A percentile compares a stretch with the other conserved stretches of the same genome.
phyloP scores from a whole-genome alignment of 2,797 vertebrate species.

The Pangasius djambal region DNA sequence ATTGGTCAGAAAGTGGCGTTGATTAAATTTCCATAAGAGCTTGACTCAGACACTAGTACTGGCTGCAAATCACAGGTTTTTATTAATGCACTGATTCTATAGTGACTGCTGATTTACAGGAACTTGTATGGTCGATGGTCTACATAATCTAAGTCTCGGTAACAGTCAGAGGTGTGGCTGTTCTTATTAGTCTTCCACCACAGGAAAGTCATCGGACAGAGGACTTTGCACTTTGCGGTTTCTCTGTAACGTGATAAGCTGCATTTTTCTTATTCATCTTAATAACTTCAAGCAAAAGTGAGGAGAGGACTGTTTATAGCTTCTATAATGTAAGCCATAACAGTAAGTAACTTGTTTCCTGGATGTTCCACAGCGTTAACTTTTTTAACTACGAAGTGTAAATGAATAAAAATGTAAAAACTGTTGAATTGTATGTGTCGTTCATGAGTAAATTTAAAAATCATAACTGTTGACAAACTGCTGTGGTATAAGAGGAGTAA shows the following conservation, averaged over 20 bases:
- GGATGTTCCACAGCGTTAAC: background rate
- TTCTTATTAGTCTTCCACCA: background rate
- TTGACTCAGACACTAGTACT: background rate
- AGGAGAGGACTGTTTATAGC: background rate
- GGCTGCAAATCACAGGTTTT: background rate
- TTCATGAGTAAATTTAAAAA: background rate
- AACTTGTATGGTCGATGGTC: background rate
- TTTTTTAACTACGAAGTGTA: background rate
- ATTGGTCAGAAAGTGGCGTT: background rate
- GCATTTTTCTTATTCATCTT: background rate
- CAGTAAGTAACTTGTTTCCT: background rate
- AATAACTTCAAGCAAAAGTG: background rate
- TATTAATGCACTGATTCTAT: background rate
- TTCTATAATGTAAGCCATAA: background rate
- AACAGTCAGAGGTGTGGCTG: background rate
- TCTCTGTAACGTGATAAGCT: background rate
- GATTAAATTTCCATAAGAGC: too few species aligned
- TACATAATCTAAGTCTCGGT: background rate
- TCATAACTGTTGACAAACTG: background rate
- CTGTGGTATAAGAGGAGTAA: background rate
- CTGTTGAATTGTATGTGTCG: background rate
- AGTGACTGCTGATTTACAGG: background rate
- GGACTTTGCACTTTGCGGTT: background rate
- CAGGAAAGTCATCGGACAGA: background rate
- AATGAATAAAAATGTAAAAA: background rate